Percentiles rank a stretch among this genome's conserved stretches.
Evolutionary conservation across 2,888 invertebrate species (phyloP).

Genomic region (Leptura quadrifasciata): DNA sequence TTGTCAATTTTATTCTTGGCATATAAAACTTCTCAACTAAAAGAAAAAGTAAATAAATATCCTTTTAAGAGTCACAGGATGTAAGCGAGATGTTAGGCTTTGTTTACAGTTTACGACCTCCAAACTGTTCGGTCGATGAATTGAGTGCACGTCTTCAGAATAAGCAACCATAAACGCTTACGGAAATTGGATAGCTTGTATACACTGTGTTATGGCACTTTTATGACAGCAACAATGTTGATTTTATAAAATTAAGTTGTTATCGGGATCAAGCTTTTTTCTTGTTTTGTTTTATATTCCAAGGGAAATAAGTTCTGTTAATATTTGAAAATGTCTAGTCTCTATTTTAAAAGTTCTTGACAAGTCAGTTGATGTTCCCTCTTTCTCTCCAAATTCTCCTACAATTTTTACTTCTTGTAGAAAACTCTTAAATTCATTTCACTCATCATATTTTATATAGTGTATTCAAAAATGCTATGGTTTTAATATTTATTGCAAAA

Average conservation of each 20-base stretch:
- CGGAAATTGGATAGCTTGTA: conserved; percentile 4
- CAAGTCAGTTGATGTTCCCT: too few species aligned
- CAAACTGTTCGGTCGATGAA: not conserved
- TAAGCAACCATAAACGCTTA: not conserved
- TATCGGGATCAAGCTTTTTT: not conserved
- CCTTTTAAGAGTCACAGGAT: not conserved
- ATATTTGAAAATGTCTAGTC: too few species aligned
- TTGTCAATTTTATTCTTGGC: not conserved
- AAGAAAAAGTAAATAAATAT: not conserved
- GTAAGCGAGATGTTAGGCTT: not conserved
- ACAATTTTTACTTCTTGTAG: too few species aligned
- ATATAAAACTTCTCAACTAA: not conserved
- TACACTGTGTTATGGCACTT: not conserved
- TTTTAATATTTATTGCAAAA: too few species aligned
- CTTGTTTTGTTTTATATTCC: too few species aligned
- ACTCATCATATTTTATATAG: too few species aligned
- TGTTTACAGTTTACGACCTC: conserved; percentile 14
- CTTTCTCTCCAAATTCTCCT: too few species aligned
- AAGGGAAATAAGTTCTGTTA: too few species aligned
- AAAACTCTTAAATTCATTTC: too few species aligned
- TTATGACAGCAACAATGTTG: not conserved
- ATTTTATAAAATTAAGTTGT: not conserved
- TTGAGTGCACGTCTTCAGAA: conserved; percentile 2
- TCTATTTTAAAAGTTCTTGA: too few species aligned
- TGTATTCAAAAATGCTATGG: too few species aligned